Percentiles rank a stretch among this genome's conserved stretches.
phyloP scores from a whole-genome alignment of 2,797 vertebrate genomes.

The Typhlichthys eigenmanni region DNA sequence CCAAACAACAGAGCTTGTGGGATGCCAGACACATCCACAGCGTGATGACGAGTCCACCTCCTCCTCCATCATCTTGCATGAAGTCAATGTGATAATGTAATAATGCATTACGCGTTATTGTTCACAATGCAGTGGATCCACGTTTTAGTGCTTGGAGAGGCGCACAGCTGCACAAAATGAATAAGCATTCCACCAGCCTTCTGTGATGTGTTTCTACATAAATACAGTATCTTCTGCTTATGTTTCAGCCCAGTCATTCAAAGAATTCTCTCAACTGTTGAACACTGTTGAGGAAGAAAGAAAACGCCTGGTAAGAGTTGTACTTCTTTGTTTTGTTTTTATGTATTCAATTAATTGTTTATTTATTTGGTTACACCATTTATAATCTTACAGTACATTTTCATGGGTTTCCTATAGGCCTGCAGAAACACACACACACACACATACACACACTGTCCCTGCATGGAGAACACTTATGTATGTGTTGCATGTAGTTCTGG shows the following conservation, averaged over 20 bases:
- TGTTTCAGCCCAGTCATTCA: constrained; percentile 89
- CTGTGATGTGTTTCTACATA: neutral
- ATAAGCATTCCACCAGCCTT: constrained; percentile 11
- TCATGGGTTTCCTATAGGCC: too few species aligned
- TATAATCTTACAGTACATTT: too few species aligned
- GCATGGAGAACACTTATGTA: too few species aligned
- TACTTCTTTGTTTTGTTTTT: neutral
- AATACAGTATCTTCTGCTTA: constrained; percentile 32
- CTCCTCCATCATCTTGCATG: constrained; percentile 23
- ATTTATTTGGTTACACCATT: too few species aligned
- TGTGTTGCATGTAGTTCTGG: neutral
- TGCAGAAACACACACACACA: too few species aligned
- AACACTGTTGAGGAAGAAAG: constrained; percentile 94
- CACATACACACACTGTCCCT: too few species aligned
- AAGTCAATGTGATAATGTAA: constrained; percentile 24
- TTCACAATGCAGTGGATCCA: constrained; percentile 5
- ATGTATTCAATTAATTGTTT: too few species aligned
- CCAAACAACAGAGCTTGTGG: constrained; percentile 35
- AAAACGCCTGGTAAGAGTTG: constrained; percentile 85
- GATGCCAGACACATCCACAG: constrained; percentile 57
- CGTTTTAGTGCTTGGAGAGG: constrained; percentile 8
- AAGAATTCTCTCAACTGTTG: constrained; percentile 92
- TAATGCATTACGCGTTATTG: neutral
- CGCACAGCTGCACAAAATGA: constrained; percentile 20
- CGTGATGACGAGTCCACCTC: constrained; percentile 45